Conservation (phyloP, 2,797 vertebrate species). For the Staurois parvus region DNA sequence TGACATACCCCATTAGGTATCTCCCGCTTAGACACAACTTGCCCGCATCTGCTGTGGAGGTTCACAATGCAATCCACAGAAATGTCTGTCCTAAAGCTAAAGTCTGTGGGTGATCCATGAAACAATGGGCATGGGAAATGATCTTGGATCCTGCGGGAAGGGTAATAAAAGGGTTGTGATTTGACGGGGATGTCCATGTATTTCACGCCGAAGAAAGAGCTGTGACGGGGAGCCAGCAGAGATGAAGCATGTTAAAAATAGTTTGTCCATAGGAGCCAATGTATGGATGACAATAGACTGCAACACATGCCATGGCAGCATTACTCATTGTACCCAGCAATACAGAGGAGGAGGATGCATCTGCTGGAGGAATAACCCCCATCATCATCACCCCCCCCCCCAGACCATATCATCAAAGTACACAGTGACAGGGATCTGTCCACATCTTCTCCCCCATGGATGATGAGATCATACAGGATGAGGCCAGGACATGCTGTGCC, state of each 20-base stretch:
- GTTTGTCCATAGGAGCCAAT: slow-evolving; percentile 31
- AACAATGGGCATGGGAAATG: too few species aligned
- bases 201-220: not conserved
- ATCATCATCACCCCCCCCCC: not conserved
- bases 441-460: too few species aligned
- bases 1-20: too few species aligned
- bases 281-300: slow-evolving; percentile 37
- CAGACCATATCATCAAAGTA: too few species aligned
- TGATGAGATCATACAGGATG: slow-evolving; percentile 3
- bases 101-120: too few species aligned
- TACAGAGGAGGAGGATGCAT: slow-evolving; percentile 31
- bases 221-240: not conserved
- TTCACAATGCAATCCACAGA: too few species aligned
- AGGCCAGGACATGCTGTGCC: slow-evolving; percentile 27
- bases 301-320: slow-evolving; percentile 45
- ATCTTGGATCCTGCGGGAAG: too few species aligned
- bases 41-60: too few species aligned
- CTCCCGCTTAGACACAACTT: too few species aligned
- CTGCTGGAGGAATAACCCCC: slow-evolving; percentile 25
- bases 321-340: slow-evolving; percentile 43
- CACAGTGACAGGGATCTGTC: not conserved
- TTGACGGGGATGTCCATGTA: too few species aligned
- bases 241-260: slow-evolving; percentile 19
- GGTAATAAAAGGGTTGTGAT: too few species aligned
- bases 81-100: too few species aligned